Evolutionary conservation across 2,113 vertebrate species (phyloP).

Genomic region (Phalacrocorax aristotelis): DNA sequence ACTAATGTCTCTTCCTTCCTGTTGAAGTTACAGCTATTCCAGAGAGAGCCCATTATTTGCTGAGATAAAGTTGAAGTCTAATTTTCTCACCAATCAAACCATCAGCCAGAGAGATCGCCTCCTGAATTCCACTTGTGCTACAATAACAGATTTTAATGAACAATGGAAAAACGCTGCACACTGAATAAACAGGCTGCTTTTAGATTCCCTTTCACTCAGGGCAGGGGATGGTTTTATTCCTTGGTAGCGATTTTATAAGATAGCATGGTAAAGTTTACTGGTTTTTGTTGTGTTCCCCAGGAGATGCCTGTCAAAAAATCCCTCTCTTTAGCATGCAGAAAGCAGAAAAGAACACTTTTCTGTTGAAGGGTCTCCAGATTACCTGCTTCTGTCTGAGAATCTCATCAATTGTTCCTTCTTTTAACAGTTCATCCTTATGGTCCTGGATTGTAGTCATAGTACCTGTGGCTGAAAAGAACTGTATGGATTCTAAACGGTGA

Average conservation of each 20-base stretch:
- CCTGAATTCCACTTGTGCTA: slow-evolving; percentile 45
- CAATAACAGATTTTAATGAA: slow-evolving; percentile 60
- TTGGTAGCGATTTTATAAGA: neutral
- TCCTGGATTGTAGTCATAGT: neutral
- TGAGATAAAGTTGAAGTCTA: slow-evolving; percentile 44
- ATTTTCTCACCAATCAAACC: slow-evolving; percentile 32
- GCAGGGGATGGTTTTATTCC: neutral
- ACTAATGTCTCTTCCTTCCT: slow-evolving; percentile 77
- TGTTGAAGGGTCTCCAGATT: neutral
- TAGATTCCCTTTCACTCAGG: neutral
- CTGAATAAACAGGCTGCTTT: slow-evolving; percentile 62
- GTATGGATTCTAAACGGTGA: neutral
- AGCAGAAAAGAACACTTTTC: no score
- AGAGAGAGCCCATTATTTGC: slow-evolving; percentile 51
- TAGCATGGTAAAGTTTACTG: neutral
- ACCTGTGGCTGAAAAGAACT: neutral
- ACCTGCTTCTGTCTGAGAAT: neutral
- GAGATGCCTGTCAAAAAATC: neutral
- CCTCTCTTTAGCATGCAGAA: neutral
- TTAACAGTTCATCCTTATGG: neutral
- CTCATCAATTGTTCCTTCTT: neutral
- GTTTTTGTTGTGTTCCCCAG: neutral
- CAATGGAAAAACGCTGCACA: slow-evolving; percentile 49
- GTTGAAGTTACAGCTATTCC: slow-evolving; percentile 57
- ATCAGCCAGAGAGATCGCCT: neutral